Conservation (phyloP, 2,888 invertebrate species). For the Acanthosepion esculentum region DNA sequence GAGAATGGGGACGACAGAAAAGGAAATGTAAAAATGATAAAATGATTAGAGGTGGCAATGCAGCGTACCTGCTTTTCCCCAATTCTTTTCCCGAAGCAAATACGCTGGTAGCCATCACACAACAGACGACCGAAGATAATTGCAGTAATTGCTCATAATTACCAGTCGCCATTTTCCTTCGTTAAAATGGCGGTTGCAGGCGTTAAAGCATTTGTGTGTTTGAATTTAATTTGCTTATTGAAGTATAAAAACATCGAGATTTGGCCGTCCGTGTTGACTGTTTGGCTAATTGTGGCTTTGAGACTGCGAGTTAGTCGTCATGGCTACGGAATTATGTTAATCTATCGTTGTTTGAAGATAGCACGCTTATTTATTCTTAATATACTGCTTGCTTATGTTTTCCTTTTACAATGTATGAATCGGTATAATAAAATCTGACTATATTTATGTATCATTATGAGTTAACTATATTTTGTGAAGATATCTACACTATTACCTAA, state of each 20-base stretch:
- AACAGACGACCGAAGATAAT: constrained; percentile 23
- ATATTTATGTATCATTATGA: no score
- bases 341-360: background rate
- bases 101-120: constrained; percentile 21
- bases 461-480: no score
- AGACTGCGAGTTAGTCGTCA: background rate
- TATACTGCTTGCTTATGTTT: background rate
- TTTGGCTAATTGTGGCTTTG: constrained; percentile 4
- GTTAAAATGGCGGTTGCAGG: constrained; percentile 8
- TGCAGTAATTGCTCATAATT: constrained; percentile 33
- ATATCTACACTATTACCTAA: no score
- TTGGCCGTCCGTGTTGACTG: constrained; percentile 22
- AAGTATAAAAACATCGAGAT: constrained; percentile 33
- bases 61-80: background rate
- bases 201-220: constrained; percentile 1
- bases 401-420: background rate
- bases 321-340: background rate
- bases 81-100: background rate
- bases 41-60: constrained; percentile 21
- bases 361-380: background rate
- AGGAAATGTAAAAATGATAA: background rate
- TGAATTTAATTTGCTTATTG: constrained; percentile 22
- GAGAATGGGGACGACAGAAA: background rate
- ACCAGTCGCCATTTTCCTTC: constrained; percentile 1
- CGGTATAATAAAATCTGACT: background rate